A percentile compares a stretch with the other conserved stretches of the same genome.
These are phyloP conservation scores for Protaetia brevitarsis DNA, from an alignment of 1,140 invertebrate species.

Conservation along the genomic window DNA sequence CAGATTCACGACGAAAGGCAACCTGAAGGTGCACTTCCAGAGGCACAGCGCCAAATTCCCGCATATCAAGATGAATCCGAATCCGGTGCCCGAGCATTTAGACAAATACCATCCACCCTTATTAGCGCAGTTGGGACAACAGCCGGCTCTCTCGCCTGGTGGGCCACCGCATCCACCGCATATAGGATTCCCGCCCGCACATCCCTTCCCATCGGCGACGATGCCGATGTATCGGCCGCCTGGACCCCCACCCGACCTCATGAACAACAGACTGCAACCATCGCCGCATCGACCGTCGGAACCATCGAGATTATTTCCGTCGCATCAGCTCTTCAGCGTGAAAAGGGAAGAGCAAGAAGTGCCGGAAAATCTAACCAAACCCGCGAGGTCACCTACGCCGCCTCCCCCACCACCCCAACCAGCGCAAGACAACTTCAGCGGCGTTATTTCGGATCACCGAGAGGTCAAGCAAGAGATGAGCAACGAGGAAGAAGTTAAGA, in stretches of 20 bases:
- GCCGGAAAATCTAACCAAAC: constrained; percentile 78
- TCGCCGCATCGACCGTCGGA: constrained; percentile 53
- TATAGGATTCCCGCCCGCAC: constrained; percentile 41
- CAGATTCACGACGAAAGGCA: constrained; percentile 96
- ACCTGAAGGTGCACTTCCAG: constrained; percentile 95
- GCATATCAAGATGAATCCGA: constrained; percentile 94
- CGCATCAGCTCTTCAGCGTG: constrained; percentile 56
- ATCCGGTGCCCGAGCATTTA: constrained; percentile 93
- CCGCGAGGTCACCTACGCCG: constrained; percentile 47
- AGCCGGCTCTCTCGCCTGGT: constrained; percentile 56
- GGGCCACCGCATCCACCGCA: constrained; percentile 51
- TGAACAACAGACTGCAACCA: constrained; percentile 45
- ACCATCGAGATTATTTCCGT: constrained; percentile 56
- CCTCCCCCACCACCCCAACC: neutral
- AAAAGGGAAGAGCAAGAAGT: constrained; percentile 70
- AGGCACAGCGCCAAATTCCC: constrained; percentile 92
- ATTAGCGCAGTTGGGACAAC: constrained; percentile 74
- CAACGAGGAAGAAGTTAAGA: constrained; percentile 30
- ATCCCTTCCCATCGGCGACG: constrained; percentile 57
- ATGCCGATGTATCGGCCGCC: constrained; percentile 58
- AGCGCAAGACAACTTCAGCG: neutral
- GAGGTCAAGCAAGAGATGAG: no score
- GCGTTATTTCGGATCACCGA: no score
- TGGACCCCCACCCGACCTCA: constrained; percentile 54
- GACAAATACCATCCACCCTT: constrained; percentile 92